Evolutionary conservation across 2,888 invertebrate genomes (phyloP).

Genomic region (Chalcosyrphus nemorum): DNA sequence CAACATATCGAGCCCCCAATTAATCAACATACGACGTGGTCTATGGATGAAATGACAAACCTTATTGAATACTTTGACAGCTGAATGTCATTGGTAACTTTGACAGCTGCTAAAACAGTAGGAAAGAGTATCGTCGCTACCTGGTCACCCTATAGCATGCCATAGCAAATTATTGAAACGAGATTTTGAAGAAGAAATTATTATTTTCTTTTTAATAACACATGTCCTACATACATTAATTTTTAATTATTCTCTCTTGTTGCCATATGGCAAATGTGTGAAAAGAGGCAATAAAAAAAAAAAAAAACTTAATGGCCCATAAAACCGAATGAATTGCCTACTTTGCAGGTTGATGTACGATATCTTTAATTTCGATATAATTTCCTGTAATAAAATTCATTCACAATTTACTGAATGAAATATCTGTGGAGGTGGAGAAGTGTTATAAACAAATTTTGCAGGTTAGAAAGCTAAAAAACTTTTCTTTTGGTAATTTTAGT

Average conservation of each 20-base stretch:
- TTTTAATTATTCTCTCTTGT: neutral
- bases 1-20: too few species aligned
- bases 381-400: conserved; percentile 3
- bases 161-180: too few species aligned
- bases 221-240: neutral
- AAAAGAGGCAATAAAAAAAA: conserved; percentile 13
- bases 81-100: too few species aligned
- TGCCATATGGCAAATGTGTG: neutral
- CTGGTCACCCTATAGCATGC: too few species aligned
- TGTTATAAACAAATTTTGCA: neutral
- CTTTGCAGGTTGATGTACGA: conserved; percentile 16
- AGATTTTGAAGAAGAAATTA: too few species aligned
- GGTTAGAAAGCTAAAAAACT: neutral
- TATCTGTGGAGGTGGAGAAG: neutral
- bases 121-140: too few species aligned
- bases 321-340: neutral
- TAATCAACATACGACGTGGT: too few species aligned
- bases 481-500: neutral
- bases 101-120: too few species aligned
- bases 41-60: too few species aligned
- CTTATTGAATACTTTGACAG: too few species aligned
- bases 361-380: conserved; percentile 24
- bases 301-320: conserved; percentile 14
- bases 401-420: neutral
- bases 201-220: too few species aligned